Conservation (phyloP, 1,140 invertebrate genomes). For the Brachionus calyciflorus region DNA sequence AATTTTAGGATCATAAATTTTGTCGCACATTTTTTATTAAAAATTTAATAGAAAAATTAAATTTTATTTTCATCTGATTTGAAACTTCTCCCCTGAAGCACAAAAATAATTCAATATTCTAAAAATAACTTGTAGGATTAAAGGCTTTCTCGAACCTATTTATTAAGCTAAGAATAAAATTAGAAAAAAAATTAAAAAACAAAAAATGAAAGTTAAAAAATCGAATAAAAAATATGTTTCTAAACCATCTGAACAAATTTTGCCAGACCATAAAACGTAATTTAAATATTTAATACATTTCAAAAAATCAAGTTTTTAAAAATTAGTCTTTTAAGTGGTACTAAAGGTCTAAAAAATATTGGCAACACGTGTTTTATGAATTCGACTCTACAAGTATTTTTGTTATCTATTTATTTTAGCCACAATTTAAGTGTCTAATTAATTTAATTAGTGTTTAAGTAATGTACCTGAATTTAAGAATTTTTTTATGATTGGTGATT, state of each 20-base stretch:
- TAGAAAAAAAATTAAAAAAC: neutral
- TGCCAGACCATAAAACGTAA: neutral
- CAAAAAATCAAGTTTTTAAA: no score
- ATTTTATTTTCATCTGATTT: neutral
- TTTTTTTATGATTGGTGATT: neutral
- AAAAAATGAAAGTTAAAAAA: neutral
- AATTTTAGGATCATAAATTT: neutral
- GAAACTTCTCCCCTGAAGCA: no score
- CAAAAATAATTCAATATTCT: no score
- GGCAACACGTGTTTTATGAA: constrained; percentile 32
- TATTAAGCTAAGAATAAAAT: no score
- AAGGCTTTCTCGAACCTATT: no score
- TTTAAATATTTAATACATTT: no score
- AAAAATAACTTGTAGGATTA: no score
- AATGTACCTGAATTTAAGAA: constrained; percentile 3
- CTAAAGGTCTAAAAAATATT: neutral
- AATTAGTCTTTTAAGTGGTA: no score
- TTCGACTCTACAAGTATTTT: neutral
- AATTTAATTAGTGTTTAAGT: neutral
- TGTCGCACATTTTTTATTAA: neutral
- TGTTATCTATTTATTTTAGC: no score
- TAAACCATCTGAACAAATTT: neutral
- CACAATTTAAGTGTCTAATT: neutral
- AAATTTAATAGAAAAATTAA: neutral
- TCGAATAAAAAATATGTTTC: neutral